Percentiles rank a stretch among this genome's conserved stretches.
These are phyloP conservation scores for Carduelis carduelis DNA, from an alignment of 2,797 vertebrate genomes.

Conservation along the genomic window DNA sequence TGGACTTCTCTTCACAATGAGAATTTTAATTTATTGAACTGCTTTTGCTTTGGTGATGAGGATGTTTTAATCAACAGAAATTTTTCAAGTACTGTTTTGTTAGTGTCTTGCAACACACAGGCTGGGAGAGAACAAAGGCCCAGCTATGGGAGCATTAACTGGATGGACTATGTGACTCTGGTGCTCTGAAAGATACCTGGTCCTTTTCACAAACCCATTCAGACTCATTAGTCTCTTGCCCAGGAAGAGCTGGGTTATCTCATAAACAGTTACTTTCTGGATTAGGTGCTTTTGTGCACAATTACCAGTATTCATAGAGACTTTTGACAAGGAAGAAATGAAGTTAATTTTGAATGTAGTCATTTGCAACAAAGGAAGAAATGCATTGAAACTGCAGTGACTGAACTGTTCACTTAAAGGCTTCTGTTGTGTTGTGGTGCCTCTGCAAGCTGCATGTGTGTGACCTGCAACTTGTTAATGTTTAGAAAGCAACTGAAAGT, in stretches of 20 bases:
- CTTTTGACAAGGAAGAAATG: background rate
- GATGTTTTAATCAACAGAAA: background rate
- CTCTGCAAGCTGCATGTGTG: background rate
- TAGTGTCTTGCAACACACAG: background rate
- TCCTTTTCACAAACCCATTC: background rate
- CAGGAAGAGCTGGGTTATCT: background rate
- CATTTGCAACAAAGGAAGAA: background rate
- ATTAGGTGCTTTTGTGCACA: background rate
- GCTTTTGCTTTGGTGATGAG: background rate
- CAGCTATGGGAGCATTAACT: too few species aligned
- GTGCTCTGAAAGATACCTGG: rapidly evolving
- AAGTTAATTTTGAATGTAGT: background rate
- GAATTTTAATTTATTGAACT: background rate
- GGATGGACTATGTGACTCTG: background rate
- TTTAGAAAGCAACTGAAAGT: background rate
- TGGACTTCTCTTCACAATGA: background rate
- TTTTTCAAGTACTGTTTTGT: background rate
- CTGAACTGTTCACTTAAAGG: background rate
- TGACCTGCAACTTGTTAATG: background rate
- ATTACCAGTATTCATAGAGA: background rate
- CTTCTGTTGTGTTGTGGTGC: background rate
- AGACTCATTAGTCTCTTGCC: background rate
- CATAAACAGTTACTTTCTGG: background rate
- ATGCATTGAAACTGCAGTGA: background rate
- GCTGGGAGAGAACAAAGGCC: background rate